Conservation (phyloP, 2,113 vertebrate species). For the Phrynosoma blainvillii region DNA sequence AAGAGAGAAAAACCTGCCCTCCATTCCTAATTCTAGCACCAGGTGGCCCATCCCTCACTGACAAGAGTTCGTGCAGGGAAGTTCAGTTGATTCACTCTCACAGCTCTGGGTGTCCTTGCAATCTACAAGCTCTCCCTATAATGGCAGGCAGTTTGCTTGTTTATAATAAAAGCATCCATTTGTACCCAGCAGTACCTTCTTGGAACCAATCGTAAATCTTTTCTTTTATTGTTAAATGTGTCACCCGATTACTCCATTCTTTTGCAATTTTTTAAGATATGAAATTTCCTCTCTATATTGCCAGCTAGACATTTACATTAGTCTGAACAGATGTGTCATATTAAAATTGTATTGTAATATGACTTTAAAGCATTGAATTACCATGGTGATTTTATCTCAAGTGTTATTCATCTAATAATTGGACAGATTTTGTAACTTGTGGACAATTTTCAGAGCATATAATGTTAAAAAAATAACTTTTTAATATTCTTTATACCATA, state of each 20-base stretch:
- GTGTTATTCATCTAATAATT: constrained; percentile 30
- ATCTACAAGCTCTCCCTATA: background rate
- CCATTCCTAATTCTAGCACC: background rate
- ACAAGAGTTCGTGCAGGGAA: background rate
- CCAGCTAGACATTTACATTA: constrained; percentile 30
- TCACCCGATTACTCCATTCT: constrained; percentile 18
- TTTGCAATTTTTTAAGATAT: constrained; percentile 30
- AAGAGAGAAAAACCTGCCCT: background rate
- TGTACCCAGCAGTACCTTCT: background rate
- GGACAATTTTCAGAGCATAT: background rate
- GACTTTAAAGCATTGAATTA: constrained; percentile 20
- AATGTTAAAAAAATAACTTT: background rate
- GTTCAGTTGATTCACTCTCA: background rate
- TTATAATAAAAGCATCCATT: constrained; percentile 27
- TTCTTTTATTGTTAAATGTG: constrained; percentile 38
- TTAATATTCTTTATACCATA: background rate
- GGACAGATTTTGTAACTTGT: background rate
- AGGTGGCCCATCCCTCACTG: background rate
- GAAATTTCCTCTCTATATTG: constrained; percentile 31
- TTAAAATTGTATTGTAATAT: constrained; percentile 26
- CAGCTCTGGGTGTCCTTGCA: background rate
- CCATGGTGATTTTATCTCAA: background rate
- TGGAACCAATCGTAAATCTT: constrained; percentile 7
- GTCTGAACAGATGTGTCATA: constrained; percentile 24
- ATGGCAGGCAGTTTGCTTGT: background rate